phyloP scores from a whole-genome alignment of 2,888 invertebrate genomes.

The Neoitamus cyanurus region DNA sequence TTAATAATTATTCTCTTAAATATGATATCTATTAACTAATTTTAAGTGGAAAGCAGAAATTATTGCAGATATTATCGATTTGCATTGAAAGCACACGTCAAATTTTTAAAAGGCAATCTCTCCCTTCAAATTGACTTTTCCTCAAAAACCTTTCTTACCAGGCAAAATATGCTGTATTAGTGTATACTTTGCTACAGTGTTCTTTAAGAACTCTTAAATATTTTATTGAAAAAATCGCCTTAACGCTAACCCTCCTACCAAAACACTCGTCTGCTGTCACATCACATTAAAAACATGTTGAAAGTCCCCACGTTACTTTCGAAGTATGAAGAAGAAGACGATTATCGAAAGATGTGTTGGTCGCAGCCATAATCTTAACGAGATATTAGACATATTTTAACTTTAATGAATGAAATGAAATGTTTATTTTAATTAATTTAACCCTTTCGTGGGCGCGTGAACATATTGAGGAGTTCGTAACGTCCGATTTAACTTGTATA shows the following conservation, averaged over 20 bases:
- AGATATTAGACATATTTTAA: too few relatives aligned
- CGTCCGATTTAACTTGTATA: too few relatives aligned
- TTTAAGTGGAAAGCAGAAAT: neutral
- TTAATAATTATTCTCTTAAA: neutral
- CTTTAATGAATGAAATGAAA: neutral
- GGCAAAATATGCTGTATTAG: neutral
- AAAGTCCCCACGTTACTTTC: neutral
- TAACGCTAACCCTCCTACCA: neutral
- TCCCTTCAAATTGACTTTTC: neutral
- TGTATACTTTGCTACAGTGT: neutral
- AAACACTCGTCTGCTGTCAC: conserved; percentile 7
- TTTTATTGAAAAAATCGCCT: neutral
- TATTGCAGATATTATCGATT: neutral
- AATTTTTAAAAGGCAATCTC: neutral
- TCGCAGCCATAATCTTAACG: neutral
- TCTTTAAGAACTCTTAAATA: neutral
- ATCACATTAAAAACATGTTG: neutral
- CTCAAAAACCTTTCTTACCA: neutral
- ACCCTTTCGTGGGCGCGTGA: too few relatives aligned
- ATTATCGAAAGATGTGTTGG: neutral
- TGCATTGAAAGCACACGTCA: neutral
- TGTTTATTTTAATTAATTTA: too few relatives aligned
- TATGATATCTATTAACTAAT: neutral
- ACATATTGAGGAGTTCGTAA: too few relatives aligned
- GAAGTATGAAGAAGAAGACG: neutral